Evolutionary conservation across 2,888 invertebrate species (phyloP), one percentile per base, ranked within the genome.

Genomic region (Zaprionus obscuricornis): DNA sequence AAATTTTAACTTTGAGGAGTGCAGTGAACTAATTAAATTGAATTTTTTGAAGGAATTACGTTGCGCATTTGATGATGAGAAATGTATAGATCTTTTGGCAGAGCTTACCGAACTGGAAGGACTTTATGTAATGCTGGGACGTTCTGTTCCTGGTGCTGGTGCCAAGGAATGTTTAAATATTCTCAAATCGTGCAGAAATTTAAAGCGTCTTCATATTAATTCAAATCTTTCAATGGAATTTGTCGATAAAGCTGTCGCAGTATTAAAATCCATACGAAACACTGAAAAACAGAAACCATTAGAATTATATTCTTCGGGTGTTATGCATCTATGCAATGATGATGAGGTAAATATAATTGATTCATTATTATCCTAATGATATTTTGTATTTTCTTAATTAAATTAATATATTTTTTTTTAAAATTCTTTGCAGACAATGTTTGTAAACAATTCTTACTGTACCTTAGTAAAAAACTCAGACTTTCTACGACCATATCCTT

Each of bases 71-170:
- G 46, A 67, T 3, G 46, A 66, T 17, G 49, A 29, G 4, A 18
- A 24, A 3, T 56, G 66, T 36, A 67, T 66, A 13, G 49, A 62
- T 18, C 45, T 60, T 1, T 22, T 66, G 22, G 29, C 67, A 3
- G 33, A 67, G 8, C 24, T 66, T 4, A 49, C 49, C 0, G 67
- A 62, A 10, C 56, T 66, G 1, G 62, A 66, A 18, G 45, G 43
- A 3, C 66, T 66, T 13, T 66, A 66, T 7, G 31, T 66, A 1
- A 49, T 27, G 26, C n/a, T 66, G 11, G 45, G 40, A 2, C 39
- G 54, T 6, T 45, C 60, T n/a, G n/a, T n/a, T n/a, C n/a, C n/a
- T 3, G 14, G 0, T 1, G 34, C 24, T 2, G 66, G 59, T 2
- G 18, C 40, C 1, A 49, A 66, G 1, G 60, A 66, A 45, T 66